A percentile compares a stretch with the other conserved stretches of the same genome.
These are phyloP conservation scores for Morone saxatilis DNA, from an alignment of 2,113 vertebrate genomes.

Conservation along the genomic window DNA sequence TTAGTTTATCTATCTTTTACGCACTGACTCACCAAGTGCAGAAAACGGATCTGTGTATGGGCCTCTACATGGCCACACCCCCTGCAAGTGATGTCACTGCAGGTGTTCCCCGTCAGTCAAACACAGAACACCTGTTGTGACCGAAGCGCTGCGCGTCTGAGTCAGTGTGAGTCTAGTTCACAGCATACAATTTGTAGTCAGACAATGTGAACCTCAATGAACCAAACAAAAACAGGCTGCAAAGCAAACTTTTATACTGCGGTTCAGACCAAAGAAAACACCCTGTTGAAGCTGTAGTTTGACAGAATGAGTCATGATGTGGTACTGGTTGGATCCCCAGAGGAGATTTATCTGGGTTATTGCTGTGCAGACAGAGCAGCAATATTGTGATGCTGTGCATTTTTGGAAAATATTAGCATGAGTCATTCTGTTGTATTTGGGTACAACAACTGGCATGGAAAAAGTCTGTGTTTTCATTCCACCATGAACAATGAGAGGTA, in stretches of 20 bases:
- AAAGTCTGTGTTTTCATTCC: too few relatives aligned
- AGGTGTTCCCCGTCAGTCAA: constrained; percentile 48
- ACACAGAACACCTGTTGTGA: constrained; percentile 38
- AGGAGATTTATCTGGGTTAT: neutral
- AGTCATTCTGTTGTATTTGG: constrained; percentile 11
- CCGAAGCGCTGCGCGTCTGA: neutral
- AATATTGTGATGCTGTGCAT: neutral
- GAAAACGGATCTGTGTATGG: too few relatives aligned
- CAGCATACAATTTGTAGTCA: neutral
- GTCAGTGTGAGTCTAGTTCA: constrained; percentile 9
- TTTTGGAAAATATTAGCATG: neutral
- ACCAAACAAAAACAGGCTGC: neutral
- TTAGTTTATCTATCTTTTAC: neutral
- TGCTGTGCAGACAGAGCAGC: neutral
- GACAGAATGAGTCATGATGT: neutral
- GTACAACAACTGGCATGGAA: neutral
- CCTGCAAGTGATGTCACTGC: constrained; percentile 31
- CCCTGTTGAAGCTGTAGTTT: neutral
- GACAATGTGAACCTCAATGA: neutral
- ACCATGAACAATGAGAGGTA: neutral
- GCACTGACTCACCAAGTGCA: neutral
- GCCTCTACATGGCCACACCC: constrained; percentile 13
- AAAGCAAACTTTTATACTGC: neutral
- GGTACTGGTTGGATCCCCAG: neutral
- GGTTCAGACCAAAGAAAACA: neutral